These are phyloP conservation scores for Dasypogon diadema DNA, from an alignment of 2,888 invertebrate species.

Conservation along the genomic window DNA sequence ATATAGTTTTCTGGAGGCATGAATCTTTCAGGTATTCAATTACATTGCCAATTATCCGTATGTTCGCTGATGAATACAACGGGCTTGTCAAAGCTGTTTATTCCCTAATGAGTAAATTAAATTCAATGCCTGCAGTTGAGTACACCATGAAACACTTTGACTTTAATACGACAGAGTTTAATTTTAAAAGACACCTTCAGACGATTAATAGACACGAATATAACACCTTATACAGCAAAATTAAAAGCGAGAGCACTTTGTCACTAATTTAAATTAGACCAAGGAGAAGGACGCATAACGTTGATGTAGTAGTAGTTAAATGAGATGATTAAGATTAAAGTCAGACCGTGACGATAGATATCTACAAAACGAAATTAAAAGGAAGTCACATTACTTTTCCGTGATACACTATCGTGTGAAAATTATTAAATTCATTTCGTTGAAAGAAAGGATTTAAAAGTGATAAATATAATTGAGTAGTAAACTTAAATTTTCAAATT, in stretches of 20 bases:
- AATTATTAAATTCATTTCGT: no score
- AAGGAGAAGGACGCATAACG: background rate
- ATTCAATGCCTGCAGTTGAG: slow-evolving; percentile 1
- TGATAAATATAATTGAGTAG: no score
- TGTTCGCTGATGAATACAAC: background rate
- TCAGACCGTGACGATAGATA: background rate
- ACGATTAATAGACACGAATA: background rate
- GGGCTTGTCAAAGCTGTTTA: slow-evolving; percentile 7
- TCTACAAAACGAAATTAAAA: background rate
- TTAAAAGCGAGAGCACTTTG: slow-evolving; percentile 1
- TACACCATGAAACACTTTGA: slow-evolving; percentile 1
- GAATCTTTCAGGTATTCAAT: background rate
- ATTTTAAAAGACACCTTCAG: slow-evolving; percentile 17
- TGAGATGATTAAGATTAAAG: slow-evolving; percentile 6
- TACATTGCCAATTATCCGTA: slow-evolving; percentile 13
- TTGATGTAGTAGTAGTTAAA: background rate
- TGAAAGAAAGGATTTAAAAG: no score
- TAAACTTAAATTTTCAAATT: no score
- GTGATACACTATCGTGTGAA: no score
- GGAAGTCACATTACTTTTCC: no score
- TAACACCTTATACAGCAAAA: background rate
- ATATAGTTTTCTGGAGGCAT: background rate
- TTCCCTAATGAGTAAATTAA: slow-evolving; percentile 28
- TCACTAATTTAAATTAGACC: slow-evolving; percentile 22
- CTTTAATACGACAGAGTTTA: background rate